Base-by-base conservation (phyloP, 2,888 invertebrate species). In the Amitus sp. region DNA sequence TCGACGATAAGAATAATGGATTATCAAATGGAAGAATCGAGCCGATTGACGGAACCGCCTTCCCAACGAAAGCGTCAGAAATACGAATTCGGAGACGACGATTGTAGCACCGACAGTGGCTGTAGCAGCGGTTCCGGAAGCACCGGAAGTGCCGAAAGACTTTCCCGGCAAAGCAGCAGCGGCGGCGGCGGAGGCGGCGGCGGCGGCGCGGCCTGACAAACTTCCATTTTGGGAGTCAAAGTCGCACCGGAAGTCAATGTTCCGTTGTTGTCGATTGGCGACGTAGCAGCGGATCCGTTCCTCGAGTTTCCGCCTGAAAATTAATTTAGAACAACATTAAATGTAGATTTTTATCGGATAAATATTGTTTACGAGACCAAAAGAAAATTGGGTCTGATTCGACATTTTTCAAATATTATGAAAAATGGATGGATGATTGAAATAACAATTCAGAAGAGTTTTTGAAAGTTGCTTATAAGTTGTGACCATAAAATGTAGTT, bases 171-270 rank as follows among this genome's bases (percentile, higher is more conserved):
- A 18, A 73, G 71, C n/a, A 84, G 84, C 6, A 85, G 82, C 18
- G 88, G 83, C 47, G 88, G 85, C 13, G 83, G 77, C 10, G 84
- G 84, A 0, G 86, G 85, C n/a, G 87, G 86, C 0, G 88, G 87
- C 0, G 87, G 85, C 0, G 86, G 86, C 0, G 87, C 84, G 47
- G 88, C 86, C 69, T 71, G 85, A 69, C 51, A 45, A 15, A 43
- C 17, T n/a, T 61, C 47, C 19, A 47, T 28, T 1, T 72, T 74
- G 9, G 82, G 79, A 9, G 82, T 76, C 9, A 77, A 74, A 15
- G 76, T 68, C 30, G 70, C 67, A 7, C 13, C 43, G 3, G 74
- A 66, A 20, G 67, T 55, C 20, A 79, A 67, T 27, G 73, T 66
- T 4, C 67, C 67, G 13, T 72, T 68, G 23, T 79, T 75, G 30